These are phyloP conservation scores for Euplexia lucipara DNA, from an alignment of 2,888 invertebrate genomes.

Conservation along the genomic window DNA sequence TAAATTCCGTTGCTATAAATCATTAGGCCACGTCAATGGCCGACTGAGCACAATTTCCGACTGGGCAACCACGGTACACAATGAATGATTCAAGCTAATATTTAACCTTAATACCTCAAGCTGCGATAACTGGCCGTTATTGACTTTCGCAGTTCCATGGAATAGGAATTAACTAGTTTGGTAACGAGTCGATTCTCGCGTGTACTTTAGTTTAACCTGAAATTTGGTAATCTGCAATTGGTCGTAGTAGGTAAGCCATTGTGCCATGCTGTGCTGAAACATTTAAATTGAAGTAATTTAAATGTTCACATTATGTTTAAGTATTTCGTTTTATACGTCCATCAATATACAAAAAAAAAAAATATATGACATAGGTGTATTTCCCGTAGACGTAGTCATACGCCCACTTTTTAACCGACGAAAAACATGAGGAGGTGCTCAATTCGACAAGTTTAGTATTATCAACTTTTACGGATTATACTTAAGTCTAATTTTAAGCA, in stretches of 20 bases:
- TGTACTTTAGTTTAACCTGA: neutral
- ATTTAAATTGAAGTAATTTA: no score
- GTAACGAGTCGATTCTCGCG: neutral
- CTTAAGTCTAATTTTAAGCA: no score
- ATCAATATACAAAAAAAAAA: no score
- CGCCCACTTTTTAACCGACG: no score
- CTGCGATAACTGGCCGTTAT: conserved; percentile 46
- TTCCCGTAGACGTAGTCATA: no score
- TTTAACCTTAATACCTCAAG: conserved; percentile 38
- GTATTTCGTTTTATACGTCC: no score
- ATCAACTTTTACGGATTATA: no score
- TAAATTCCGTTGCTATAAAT: conserved; percentile 41
- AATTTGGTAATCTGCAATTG: neutral
- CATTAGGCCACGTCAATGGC: conserved; percentile 42
- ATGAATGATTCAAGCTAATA: conserved; percentile 48
- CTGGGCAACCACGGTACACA: conserved; percentile 10
- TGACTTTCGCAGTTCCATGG: conserved; percentile 16
- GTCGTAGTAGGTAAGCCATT: neutral
- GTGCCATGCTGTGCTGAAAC: no score
- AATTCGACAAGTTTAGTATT: no score
- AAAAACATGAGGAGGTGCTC: no score
- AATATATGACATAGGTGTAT: no score
- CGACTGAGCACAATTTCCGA: conserved; percentile 59
- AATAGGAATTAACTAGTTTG: neutral
- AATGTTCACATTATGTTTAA: no score